These are phyloP conservation scores for Cataglyphis cursor DNA, from an alignment of 2,888 invertebrate genomes.

Conservation along the genomic window DNA sequence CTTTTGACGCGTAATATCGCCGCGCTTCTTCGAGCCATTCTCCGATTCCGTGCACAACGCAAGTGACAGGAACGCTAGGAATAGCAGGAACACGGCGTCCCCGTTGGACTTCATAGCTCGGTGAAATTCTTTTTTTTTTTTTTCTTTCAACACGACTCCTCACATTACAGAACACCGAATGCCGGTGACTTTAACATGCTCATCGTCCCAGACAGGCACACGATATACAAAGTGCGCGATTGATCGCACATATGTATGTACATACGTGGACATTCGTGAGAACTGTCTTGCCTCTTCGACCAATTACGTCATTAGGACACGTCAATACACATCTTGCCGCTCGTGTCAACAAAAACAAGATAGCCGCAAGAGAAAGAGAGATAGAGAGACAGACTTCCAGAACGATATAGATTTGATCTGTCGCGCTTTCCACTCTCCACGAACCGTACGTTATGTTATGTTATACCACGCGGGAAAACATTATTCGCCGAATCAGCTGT, in stretches of 20 bases:
- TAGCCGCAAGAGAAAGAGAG: conserved; percentile 3
- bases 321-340: conserved; percentile 76
- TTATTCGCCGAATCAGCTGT: conserved; percentile 56
- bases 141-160: conserved; percentile 52
- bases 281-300: conserved; percentile 56
- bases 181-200: conserved; percentile 46
- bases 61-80: conserved; percentile 71
- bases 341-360: conserved; percentile 51
- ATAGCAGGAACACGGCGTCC: conserved; percentile 69
- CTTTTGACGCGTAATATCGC: conserved; percentile 60
- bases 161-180: conserved; percentile 60
- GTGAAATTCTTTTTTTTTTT: conserved; percentile 16
- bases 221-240: conserved; percentile 41
- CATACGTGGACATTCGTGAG: conserved; percentile 81
- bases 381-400: background rate
- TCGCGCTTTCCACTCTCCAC: background rate
- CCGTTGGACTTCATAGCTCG: conserved; percentile 70
- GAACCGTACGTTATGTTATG: conserved; percentile 4
- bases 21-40: conserved; percentile 68
- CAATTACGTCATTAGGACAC: conserved; percentile 82
- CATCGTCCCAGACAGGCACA: conserved; percentile 42
- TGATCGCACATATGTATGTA: conserved; percentile 77
- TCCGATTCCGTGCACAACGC: conserved; percentile 71
- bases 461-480: conserved; percentile 41
- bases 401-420: background rate